phyloP scores from a whole-genome alignment of 2,797 vertebrate species.

The Prunella strophiata region DNA sequence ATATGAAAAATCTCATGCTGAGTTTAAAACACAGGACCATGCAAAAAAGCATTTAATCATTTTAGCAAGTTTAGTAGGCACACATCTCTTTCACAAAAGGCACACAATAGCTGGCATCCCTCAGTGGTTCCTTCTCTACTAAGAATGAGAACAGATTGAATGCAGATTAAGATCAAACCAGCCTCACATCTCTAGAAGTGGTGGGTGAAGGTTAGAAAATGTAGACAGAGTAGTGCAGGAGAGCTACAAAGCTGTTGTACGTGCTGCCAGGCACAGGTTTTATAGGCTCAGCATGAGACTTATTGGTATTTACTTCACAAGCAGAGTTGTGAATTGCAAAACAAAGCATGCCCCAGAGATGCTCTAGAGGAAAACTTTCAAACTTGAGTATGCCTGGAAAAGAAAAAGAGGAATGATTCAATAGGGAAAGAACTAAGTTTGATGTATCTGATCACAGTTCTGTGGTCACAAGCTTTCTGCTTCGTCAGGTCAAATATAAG shows the following conservation, averaged over 20 bases:
- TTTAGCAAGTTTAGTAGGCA: not conserved
- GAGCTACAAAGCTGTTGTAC: slow-evolving; percentile 24
- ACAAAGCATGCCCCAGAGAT: slow-evolving; percentile 31
- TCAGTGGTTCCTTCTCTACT: not conserved
- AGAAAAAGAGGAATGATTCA: slow-evolving; percentile 7
- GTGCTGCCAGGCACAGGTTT: slow-evolving; percentile 22
- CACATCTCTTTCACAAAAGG: not conserved
- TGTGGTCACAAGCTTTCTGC: not conserved
- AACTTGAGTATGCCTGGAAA: not conserved
- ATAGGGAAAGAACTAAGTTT: not conserved
- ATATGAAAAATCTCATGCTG: not conserved
- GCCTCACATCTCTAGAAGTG: not conserved
- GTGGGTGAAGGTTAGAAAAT: slow-evolving; percentile 28
- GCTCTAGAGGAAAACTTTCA: slow-evolving; percentile 17
- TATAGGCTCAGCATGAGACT: not conserved
- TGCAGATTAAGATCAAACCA: slow-evolving; percentile 27
- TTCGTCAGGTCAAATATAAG: not conserved
- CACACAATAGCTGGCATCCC: not conserved
- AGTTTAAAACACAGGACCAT: not conserved
- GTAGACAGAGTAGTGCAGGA: not conserved
- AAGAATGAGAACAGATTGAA: slow-evolving; percentile 21
- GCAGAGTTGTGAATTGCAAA: slow-evolving; percentile 44
- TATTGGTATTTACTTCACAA: slow-evolving; percentile 54
- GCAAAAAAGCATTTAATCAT: not conserved
- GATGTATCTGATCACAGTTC: not conserved